These are phyloP conservation scores for Dendrocopos noguchii DNA, from an alignment of 2,113 vertebrate species.

Conservation along the genomic window DNA sequence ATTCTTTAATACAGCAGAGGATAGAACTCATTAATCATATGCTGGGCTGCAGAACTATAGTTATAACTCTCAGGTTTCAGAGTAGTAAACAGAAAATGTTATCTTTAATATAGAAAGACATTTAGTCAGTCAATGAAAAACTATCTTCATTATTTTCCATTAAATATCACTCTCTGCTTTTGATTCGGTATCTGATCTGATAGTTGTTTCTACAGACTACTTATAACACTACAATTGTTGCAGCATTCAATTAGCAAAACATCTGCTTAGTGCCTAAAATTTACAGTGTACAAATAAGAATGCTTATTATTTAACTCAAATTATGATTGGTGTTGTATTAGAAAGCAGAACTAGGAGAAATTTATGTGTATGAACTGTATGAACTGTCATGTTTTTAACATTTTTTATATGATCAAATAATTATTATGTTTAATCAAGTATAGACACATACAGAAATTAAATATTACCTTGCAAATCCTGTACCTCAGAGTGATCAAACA, in stretches of 20 bases:
- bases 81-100: conserved; percentile 50
- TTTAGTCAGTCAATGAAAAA: conserved; percentile 50
- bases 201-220: neutral
- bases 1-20: conserved; percentile 54
- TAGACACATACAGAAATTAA: neutral
- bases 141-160: conserved; percentile 11
- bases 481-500: neutral
- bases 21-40: conserved; percentile 65
- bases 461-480: neutral
- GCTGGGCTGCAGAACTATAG: neutral
- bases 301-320: neutral
- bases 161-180: conserved; percentile 39
- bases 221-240: neutral
- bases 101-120: conserved; percentile 49
- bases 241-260: neutral
- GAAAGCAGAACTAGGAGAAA: neutral
- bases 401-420: neutral
- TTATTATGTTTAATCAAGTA: neutral
- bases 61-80: conserved; percentile 56
- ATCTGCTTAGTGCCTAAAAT: neutral
- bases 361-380: neutral
- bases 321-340: neutral
- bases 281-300: neutral
- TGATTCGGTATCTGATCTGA: conserved; percentile 46
- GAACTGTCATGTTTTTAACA: neutral